Percentiles rank a stretch among this genome's conserved stretches.
These are phyloP conservation scores for Aurelia aurita complex sp. Pacific DNA, from an alignment of 30 jellyfish, hydroid and myxozoan species.

Conservation along the genomic window DNA sequence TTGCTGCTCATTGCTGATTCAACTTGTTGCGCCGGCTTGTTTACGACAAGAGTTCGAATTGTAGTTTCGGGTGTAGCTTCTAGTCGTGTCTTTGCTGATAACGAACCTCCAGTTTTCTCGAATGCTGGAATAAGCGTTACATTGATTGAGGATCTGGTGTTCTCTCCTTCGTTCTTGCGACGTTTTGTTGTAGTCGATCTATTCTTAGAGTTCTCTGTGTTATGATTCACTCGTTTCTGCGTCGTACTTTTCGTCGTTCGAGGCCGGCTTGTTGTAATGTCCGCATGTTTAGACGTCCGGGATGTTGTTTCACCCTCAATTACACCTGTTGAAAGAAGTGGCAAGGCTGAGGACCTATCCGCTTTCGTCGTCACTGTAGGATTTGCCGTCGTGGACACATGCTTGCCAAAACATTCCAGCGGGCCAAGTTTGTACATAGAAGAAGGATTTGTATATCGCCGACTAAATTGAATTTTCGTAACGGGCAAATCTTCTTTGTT, in stretches of 20 bases:
- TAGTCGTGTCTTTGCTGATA: constrained; percentile 8
- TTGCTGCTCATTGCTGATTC: constrained; percentile 30
- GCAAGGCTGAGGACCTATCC: neutral
- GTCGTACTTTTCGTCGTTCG: neutral
- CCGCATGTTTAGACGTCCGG: neutral
- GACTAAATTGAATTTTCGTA: constrained; percentile 72
- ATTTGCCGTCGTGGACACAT: constrained; percentile 28
- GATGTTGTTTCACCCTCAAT: no score
- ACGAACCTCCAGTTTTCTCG: neutral
- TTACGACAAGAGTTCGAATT: constrained; percentile 23
- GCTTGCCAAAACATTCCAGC: constrained; percentile 84
- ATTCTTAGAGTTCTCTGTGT: neutral
- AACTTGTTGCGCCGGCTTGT: constrained; percentile 5
- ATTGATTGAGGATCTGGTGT: neutral
- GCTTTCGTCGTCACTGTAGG: neutral
- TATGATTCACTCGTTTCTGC: neutral
- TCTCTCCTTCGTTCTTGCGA: neutral
- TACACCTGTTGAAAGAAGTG: neutral
- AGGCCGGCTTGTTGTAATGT: neutral
- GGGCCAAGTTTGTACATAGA: constrained; percentile 86
- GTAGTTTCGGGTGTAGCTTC: constrained; percentile 13
- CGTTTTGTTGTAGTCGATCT: neutral
- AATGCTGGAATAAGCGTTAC: constrained; percentile 9
- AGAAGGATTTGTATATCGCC: constrained; percentile 55
- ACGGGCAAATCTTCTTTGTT: constrained; percentile 84